phyloP scores from a whole-genome alignment of 1,140 invertebrate species.

The Caenorhabditis inopinata region DNA sequence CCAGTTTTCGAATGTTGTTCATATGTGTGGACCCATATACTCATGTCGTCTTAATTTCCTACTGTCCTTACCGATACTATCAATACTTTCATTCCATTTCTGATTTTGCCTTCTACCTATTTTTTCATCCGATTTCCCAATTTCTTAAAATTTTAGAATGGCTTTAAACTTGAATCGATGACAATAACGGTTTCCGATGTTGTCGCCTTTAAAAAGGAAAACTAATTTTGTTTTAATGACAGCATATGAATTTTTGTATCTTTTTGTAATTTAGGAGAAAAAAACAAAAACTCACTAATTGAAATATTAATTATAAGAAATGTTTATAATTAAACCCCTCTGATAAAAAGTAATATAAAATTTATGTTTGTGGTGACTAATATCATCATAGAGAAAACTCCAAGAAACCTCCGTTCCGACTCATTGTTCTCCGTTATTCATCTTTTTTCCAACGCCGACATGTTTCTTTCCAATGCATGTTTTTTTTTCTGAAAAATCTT shows the following conservation, averaged over 20 bases:
- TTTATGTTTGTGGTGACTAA: constrained; percentile 19
- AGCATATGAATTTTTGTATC: too few relatives aligned
- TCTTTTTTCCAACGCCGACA: neutral
- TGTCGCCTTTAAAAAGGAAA: too few relatives aligned
- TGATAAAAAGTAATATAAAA: neutral
- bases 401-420: neutral
- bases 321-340: too few relatives aligned
- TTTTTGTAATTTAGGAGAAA: too few relatives aligned
- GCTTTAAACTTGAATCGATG: neutral
- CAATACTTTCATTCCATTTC: neutral
- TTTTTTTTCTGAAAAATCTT: neutral
- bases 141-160: too few relatives aligned
- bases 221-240: too few relatives aligned
- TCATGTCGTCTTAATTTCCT: neutral
- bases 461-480: neutral
- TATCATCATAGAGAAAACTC: neutral
- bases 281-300: too few relatives aligned
- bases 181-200: too few relatives aligned
- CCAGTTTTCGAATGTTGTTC: constrained; percentile 19
- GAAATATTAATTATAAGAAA: too few relatives aligned
- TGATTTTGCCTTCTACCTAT: neutral
- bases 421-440: constrained; percentile 21
- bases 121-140: neutral
- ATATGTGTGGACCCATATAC: constrained; percentile 1
- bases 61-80: constrained; percentile 9